Conservation (phyloP, 1,140 invertebrate species). For the Elymnias hypermnestra region DNA sequence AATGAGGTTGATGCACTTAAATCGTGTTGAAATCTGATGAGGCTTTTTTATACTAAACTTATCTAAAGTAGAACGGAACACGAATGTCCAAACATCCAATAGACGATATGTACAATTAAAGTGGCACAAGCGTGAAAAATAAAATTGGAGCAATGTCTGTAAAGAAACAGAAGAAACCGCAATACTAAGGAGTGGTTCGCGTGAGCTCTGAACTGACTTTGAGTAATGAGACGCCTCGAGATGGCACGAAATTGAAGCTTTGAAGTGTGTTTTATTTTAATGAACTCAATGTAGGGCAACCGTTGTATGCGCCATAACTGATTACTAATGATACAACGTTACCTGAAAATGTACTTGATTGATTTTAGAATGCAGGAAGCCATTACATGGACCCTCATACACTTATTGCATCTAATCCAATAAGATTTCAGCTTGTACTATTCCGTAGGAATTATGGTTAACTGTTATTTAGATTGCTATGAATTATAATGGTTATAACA, state of each 20-base stretch:
- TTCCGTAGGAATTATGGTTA: conserved; percentile 27
- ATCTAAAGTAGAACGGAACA: too few species aligned
- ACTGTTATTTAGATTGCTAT: conserved; percentile 43
- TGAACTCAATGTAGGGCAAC: conserved; percentile 46
- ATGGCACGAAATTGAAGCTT: conserved; percentile 43
- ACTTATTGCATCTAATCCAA: conserved; percentile 28
- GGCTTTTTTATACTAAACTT: too few species aligned
- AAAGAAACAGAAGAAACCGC: conserved; percentile 26
- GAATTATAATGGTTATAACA: conserved; percentile 6
- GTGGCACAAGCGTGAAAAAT: conserved; percentile 3
- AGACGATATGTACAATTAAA: background rate
- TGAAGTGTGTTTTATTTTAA: conserved; percentile 58
- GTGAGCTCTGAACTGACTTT: conserved; percentile 51
- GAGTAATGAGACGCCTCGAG: conserved; percentile 53
- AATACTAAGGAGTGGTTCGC: conserved; percentile 46
- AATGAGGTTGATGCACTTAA: too few species aligned
- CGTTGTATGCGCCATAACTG: conserved; percentile 37
- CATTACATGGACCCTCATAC: conserved; percentile 22
- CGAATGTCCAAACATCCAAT: background rate
- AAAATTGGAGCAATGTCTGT: conserved; percentile 16
- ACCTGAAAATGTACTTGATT: conserved; percentile 40
- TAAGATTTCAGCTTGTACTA: conserved; percentile 23
- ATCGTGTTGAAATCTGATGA: too few species aligned
- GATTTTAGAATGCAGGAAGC: conserved; percentile 47
- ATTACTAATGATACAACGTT: conserved; percentile 44